Conservation (phyloP, 2,888 invertebrate genomes). For the Neoaliturus tenellus region DNA sequence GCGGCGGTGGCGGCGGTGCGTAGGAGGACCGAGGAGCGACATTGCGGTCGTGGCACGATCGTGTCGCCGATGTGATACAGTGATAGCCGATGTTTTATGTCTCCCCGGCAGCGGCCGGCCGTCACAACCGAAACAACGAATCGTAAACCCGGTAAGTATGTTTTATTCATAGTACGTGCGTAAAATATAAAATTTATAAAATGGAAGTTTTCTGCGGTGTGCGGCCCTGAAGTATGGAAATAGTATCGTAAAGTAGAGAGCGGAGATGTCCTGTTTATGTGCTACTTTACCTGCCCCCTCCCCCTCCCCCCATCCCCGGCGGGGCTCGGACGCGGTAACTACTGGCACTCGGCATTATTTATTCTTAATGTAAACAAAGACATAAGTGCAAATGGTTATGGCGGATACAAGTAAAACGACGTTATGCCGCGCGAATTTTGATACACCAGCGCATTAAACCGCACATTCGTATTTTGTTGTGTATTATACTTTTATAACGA, state of each 20-base stretch:
- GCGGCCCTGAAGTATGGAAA: constrained; percentile 47
- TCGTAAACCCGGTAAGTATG: constrained; percentile 38
- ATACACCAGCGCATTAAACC: not conserved
- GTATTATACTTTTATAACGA: too few species aligned
- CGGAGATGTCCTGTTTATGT: constrained; percentile 48
- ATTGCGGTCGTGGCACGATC: too few species aligned
- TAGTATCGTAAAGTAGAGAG: constrained; percentile 45
- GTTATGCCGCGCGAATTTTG: not conserved
- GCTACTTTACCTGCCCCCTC: constrained; percentile 34
- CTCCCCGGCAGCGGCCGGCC: not conserved
- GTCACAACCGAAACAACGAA: constrained; percentile 22
- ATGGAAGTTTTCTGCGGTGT: constrained; percentile 49
- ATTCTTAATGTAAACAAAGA: constrained; percentile 46
- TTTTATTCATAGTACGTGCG: constrained; percentile 47
- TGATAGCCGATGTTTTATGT: constrained; percentile 13
- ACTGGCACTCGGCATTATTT: constrained; percentile 36
- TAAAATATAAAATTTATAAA: constrained; percentile 47
- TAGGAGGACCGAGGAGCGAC: too few species aligned
- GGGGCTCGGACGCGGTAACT: not conserved
- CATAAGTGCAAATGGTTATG: constrained; percentile 28
- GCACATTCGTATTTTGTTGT: not conserved
- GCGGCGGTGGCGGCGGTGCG: constrained; percentile 8
- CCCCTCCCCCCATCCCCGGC: not conserved
- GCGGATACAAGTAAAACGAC: constrained; percentile 26
- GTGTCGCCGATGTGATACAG: constrained; percentile 14